phyloP scores from a whole-genome alignment of 2,888 invertebrate genomes.

The Catotricha subobsoleta region DNA sequence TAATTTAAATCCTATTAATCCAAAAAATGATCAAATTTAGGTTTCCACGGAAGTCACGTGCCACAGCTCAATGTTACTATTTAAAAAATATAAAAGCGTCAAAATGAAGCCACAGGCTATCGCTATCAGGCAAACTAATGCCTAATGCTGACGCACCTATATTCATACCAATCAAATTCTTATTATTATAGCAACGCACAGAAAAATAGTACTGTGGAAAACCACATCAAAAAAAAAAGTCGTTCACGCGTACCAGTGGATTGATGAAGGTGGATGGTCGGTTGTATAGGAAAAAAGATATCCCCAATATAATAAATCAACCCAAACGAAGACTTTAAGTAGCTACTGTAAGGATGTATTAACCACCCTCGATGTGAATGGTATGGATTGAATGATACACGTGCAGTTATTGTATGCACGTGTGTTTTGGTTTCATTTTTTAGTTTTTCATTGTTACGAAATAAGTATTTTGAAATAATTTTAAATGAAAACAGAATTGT shows the following conservation, averaged over 20 bases:
- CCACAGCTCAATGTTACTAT: slow-evolving; percentile 4
- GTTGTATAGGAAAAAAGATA: too few relatives aligned
- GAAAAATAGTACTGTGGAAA: too few relatives aligned
- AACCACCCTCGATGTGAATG: slow-evolving; percentile 1
- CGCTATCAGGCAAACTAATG: too few relatives aligned
- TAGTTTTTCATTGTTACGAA: slow-evolving; percentile 2
- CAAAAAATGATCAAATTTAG: background rate
- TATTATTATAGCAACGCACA: too few relatives aligned
- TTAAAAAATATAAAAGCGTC: background rate
- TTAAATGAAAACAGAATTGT: background rate
- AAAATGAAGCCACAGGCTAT: background rate
- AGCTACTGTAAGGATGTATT: background rate
- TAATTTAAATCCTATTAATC: slow-evolving; percentile 5
- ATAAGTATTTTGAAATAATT: slow-evolving; percentile 3
- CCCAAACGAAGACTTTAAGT: too few relatives aligned
- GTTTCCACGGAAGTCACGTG: slow-evolving; percentile 1
- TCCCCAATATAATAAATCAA: too few relatives aligned
- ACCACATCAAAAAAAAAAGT: too few relatives aligned
- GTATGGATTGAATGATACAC: slow-evolving; percentile 6
- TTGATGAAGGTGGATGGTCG: too few relatives aligned
- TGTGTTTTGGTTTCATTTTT: slow-evolving; percentile 27
- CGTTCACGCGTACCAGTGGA: too few relatives aligned
- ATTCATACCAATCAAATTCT: too few relatives aligned
- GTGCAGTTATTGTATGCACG: slow-evolving; percentile 25
- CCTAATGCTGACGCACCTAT: too few relatives aligned